A percentile compares a stretch with the other conserved stretches of the same genome.
These are phyloP conservation scores for Limenitis camilla DNA, from an alignment of 2,888 invertebrate species.

Conservation along the genomic window DNA sequence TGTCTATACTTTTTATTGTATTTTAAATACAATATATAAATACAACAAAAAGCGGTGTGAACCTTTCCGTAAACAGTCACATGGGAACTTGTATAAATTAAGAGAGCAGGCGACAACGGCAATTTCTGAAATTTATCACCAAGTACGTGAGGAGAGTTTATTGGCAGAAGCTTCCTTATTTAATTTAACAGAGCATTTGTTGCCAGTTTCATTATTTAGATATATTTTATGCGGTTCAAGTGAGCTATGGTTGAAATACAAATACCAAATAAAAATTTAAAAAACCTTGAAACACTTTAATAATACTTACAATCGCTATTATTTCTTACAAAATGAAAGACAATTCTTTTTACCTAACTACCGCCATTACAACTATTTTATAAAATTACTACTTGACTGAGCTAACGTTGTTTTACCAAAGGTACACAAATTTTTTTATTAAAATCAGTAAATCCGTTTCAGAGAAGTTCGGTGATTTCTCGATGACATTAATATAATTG, in stretches of 20 bases:
- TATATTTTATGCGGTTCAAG: neutral
- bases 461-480: too few relatives aligned
- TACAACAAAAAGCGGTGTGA: neutral
- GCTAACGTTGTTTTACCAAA: constrained; percentile 1
- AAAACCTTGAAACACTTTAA: too few relatives aligned
- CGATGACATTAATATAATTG: too few relatives aligned
- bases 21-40: neutral
- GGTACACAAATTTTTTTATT: too few relatives aligned
- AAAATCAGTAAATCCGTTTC: too few relatives aligned
- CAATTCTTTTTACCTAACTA: too few relatives aligned
- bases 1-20: neutral
- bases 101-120: constrained; percentile 38
- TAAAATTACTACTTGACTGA: too few relatives aligned
- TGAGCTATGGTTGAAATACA: constrained; percentile 5
- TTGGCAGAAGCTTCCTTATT: constrained; percentile 35
- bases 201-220: constrained; percentile 19
- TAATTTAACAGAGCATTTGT: constrained; percentile 34
- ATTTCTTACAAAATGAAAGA: constrained; percentile 10
- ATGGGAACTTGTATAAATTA: constrained; percentile 50
- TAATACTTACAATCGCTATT: too few relatives aligned
- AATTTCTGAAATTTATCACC: constrained; percentile 61
- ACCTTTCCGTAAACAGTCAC: constrained; percentile 9
- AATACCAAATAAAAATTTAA: too few relatives aligned
- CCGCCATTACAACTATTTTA: too few relatives aligned
- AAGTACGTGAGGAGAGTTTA: constrained; percentile 37